Evolutionary conservation across 1,140 invertebrate genomes (phyloP).

Genomic region (Leptopilina boulardi): DNA sequence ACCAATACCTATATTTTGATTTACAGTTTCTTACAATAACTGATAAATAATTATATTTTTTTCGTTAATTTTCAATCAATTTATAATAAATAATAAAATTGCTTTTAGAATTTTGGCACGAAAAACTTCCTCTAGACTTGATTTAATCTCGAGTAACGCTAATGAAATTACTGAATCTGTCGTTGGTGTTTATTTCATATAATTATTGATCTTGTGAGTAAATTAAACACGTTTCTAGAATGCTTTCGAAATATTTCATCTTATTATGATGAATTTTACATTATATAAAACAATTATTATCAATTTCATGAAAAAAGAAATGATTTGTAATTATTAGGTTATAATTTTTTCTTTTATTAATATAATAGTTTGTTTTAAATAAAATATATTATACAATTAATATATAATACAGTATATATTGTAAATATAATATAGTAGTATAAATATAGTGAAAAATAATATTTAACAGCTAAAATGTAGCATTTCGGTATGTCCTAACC

Average conservation of each 20-base stretch:
- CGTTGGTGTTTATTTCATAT: not conserved
- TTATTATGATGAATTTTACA: not conserved
- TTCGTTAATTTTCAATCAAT: too few species aligned
- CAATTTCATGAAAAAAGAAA: not conserved
- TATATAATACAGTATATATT: too few species aligned
- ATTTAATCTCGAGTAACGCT: not conserved
- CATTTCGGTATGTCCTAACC: too few species aligned
- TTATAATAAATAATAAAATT: too few species aligned
- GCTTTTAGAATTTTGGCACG: not conserved
- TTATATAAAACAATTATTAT: not conserved
- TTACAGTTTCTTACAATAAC: too few species aligned
- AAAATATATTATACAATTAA: too few species aligned
- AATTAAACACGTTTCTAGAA: not conserved
- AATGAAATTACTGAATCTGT: slow-evolving; percentile 13
- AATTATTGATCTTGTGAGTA: not conserved
- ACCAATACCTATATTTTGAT: too few species aligned
- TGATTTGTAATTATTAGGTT: not conserved
- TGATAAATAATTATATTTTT: too few species aligned
- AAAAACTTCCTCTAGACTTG: not conserved
- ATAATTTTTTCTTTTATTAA: not conserved
- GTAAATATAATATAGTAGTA: too few species aligned
- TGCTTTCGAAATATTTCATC: not conserved
- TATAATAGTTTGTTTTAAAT: too few species aligned
- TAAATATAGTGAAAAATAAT: too few species aligned
- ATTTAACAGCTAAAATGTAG: too few species aligned